Evolutionary conservation across 1,140 invertebrate genomes (phyloP), one percentile per base, ranked within the genome.

Genomic region (Aphelenchoides fujianensis): DNA sequence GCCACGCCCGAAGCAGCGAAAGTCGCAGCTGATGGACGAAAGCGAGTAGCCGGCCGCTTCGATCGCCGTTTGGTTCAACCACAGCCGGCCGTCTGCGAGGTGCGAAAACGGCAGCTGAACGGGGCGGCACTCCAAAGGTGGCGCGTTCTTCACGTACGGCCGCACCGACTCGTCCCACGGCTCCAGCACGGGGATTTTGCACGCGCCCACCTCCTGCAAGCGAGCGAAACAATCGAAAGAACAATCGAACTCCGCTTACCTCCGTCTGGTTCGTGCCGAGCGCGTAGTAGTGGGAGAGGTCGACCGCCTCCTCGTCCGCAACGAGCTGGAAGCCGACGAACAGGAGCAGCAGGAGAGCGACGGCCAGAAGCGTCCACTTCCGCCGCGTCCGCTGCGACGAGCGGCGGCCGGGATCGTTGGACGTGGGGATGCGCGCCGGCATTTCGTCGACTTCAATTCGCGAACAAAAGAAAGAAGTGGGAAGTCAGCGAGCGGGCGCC

Each of bases 1-100:
- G 23, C 35, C 37, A 28, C 72, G 70, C 27, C 73, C 63, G 55
- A 80, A 81, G 68, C 80, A 82, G 23, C 79, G 71, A 66, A 68
- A 79, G 2, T 73, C 35, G 57, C 79, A 81, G 27, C 36, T 23
- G n/a, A 81, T 69, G 0, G 55, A 41, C 23, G 27, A 36, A 7
- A 19, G 16, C 19, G 61, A 23, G 68, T 68, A 76, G 30, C 70
- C 74, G 37, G 70, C 71, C 12, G 30, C 74, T 31, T 23, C 27
- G 19, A 73, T 3, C 16, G 71, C 71, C 1, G 74, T 23, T n/a
- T 19, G 12, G 36, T 73, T 73, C n/a, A 73, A 72, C 9, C 35
- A 30, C n/a, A 73, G 19, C 2, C 30, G 28, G n/a, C 30, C 23
- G 16, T 70, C 28, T 2, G 62, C 9, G 5, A 77, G 30, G 34